A percentile compares a stretch with the other conserved stretches of the same genome.
These are phyloP conservation scores for Muraenolepis orangiensis DNA, from an alignment of 2,797 vertebrate species.

Conservation along the genomic window DNA sequence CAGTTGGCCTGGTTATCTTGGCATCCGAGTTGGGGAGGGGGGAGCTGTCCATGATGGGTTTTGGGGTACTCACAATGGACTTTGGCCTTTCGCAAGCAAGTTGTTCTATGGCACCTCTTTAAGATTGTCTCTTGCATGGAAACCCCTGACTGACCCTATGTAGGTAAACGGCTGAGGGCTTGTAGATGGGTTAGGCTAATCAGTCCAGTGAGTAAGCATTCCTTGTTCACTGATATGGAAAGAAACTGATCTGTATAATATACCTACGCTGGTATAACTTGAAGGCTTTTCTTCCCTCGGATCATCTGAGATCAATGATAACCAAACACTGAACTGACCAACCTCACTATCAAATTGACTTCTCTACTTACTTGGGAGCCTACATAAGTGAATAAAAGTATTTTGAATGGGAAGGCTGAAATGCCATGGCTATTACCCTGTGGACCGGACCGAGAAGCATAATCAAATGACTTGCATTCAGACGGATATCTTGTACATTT, in stretches of 20 bases:
- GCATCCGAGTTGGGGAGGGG: constrained; percentile 1
- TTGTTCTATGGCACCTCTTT: constrained; percentile 9
- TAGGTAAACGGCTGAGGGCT: too few species aligned
- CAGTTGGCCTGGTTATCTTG: constrained; percentile 13
- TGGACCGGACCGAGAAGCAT: background rate
- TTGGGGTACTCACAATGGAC: constrained; percentile 48
- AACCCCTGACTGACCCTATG: background rate
- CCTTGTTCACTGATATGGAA: background rate
- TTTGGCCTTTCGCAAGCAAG: constrained; percentile 28
- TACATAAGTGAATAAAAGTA: background rate
- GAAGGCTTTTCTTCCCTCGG: background rate
- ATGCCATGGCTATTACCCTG: background rate
- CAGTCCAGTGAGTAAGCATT: background rate
- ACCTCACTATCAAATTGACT: background rate
- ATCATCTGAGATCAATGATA: background rate
- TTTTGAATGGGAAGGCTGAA: background rate
- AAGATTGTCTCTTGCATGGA: background rate
- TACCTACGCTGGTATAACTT: background rate
- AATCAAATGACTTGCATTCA: background rate
- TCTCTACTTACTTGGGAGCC: background rate
- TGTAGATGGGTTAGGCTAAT: background rate
- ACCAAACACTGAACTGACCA: background rate
- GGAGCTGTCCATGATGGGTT: constrained; percentile 39
- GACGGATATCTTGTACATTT: background rate
- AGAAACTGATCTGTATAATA: background rate